Evolutionary conservation across 2,113 vertebrate species (phyloP).

Genomic region (Pholis gunnellus): DNA sequence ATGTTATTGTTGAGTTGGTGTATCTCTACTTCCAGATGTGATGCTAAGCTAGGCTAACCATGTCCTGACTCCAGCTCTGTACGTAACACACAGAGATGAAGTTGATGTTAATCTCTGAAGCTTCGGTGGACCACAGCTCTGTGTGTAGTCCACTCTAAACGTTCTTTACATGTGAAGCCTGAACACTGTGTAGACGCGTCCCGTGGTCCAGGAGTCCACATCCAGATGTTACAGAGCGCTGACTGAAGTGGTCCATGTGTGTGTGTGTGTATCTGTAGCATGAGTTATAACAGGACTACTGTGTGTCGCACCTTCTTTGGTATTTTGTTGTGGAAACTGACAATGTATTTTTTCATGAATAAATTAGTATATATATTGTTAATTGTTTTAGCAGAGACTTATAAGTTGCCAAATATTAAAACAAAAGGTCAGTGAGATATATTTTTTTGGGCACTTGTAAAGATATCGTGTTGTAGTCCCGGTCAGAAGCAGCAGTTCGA

Average conservation of each 20-base stretch:
- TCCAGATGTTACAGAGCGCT: too few relatives aligned
- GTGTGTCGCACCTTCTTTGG: conserved; percentile 36
- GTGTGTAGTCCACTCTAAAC: background rate
- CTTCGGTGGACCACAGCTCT: background rate
- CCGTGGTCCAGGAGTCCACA: too few relatives aligned
- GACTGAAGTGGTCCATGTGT: background rate
- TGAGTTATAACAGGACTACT: conserved; percentile 30
- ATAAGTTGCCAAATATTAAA: conserved; percentile 60
- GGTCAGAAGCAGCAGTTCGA: conserved; percentile 47
- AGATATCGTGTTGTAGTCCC: conserved; percentile 48
- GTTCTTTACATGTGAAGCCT: background rate
- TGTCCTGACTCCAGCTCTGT: background rate
- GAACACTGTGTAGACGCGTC: background rate
- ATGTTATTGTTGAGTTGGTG: too few relatives aligned
- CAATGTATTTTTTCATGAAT: conserved; percentile 76
- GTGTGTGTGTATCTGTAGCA: conserved; percentile 19
- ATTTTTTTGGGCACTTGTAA: conserved; percentile 65
- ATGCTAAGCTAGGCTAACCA: background rate
- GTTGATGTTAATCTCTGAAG: background rate
- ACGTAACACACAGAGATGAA: background rate
- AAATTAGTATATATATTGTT: conserved; percentile 61
- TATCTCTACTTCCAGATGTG: background rate
- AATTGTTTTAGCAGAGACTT: conserved; percentile 50
- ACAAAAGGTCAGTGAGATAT: conserved; percentile 57
- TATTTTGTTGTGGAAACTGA: conserved; percentile 58